Percentiles rank a stretch among this genome's conserved stretches.
phyloP scores from a whole-genome alignment of 2,888 invertebrate genomes.

The Scaptomyza polygonia region DNA sequence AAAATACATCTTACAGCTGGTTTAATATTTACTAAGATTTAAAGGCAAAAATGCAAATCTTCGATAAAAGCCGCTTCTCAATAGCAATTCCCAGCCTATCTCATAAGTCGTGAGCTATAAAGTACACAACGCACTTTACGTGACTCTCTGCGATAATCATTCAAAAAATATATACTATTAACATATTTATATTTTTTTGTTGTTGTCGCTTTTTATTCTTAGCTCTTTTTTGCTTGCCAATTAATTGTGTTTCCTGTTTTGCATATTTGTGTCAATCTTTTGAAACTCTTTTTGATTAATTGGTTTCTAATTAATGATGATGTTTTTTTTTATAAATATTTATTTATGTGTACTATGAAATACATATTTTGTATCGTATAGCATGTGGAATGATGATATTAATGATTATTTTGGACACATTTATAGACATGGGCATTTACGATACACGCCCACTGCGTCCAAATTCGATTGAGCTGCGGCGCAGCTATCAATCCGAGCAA shows the following conservation, averaged over 20 bases:
- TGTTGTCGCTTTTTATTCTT: constrained; percentile 20
- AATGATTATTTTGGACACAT: constrained; percentile 13
- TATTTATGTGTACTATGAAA: constrained; percentile 14
- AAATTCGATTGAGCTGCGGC: constrained; percentile 92
- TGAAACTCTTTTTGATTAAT: constrained; percentile 3
- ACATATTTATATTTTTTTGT: constrained; percentile 10
- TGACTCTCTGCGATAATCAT: constrained; percentile 23
- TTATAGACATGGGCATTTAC: constrained; percentile 86
- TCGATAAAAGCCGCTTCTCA: too few species aligned
- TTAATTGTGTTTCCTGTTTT: constrained; percentile 35
- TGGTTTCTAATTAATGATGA: constrained; percentile 30
- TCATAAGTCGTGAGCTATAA: constrained; percentile 9
- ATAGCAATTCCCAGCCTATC: constrained; percentile 43
- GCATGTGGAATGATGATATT: constrained; percentile 2
- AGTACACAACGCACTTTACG: constrained; percentile 16
- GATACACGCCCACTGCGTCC: constrained; percentile 90
- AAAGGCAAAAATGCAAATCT: too few species aligned
- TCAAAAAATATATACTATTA: constrained; percentile 3
- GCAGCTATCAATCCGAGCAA: constrained; percentile 83
- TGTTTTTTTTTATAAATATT: constrained; percentile 2
- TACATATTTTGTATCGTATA: not conserved
- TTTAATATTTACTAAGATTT: too few species aligned
- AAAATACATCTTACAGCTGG: too few species aligned
- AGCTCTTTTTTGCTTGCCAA: constrained; percentile 43
- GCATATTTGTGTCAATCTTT: constrained; percentile 35